Evolutionary conservation across 2,113 vertebrate genomes (phyloP).

Genomic region (Gymnarchus niloticus): DNA sequence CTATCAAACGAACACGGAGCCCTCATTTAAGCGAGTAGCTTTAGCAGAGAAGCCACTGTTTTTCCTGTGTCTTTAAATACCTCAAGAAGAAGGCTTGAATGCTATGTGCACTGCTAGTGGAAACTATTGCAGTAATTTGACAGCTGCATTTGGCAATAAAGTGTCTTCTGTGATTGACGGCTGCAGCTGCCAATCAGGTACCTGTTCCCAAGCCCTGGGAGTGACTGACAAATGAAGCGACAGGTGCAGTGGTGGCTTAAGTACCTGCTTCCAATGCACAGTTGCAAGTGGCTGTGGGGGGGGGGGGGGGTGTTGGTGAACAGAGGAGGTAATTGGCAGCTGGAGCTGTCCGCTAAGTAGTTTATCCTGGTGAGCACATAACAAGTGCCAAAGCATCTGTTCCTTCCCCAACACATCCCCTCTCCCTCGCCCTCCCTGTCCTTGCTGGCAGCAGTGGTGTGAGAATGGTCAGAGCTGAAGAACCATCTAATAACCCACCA

Average conservation of each 20-base stretch:
- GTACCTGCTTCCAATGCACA: conserved; percentile 24
- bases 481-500: conserved; percentile 13
- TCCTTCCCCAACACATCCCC: conserved; percentile 9
- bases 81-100: not conserved
- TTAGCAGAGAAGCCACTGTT: not conserved
- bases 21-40: not conserved
- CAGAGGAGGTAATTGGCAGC: conserved; percentile 27
- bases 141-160: conserved; percentile 25
- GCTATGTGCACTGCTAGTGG: conserved; percentile 24
- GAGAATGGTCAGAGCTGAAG: conserved; percentile 10
- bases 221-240: conserved; percentile 28
- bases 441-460: conserved; percentile 23
- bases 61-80: conserved; percentile 21
- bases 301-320: conserved; percentile 11
- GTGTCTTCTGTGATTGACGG: conserved; percentile 22
- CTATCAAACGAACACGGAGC: not conserved
- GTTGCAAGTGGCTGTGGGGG: conserved; percentile 2
- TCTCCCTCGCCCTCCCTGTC: conserved; percentile 16
- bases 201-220: conserved; percentile 1
- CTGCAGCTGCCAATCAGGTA: conserved; percentile 28
- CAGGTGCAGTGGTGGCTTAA: conserved; percentile 28
- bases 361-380: conserved; percentile 22
- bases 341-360: conserved; percentile 26
- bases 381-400: conserved; percentile 28
- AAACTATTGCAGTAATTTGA: conserved; percentile 30